Percentiles rank a stretch among this genome's conserved stretches.
phyloP scores from a whole-genome alignment of 1,140 invertebrate genomes.

The Papilio dardanus region DNA sequence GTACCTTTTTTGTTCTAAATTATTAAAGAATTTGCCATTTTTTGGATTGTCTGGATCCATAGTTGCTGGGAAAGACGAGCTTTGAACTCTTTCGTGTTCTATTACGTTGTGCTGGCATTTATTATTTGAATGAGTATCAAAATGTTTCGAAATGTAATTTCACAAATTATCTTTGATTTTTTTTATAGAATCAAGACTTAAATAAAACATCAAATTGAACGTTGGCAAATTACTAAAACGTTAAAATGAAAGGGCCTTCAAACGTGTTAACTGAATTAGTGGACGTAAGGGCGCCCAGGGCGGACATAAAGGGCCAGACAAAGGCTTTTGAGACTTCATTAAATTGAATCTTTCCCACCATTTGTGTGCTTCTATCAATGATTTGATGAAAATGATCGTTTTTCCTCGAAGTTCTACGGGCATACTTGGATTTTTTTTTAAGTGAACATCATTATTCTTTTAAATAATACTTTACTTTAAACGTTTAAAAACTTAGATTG shows the following conservation, averaged over 20 bases:
- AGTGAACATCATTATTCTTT: not conserved
- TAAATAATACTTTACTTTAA: not conserved
- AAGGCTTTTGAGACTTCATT: slow-evolving; percentile 22
- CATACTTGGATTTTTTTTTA: not conserved
- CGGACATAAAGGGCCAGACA: not conserved
- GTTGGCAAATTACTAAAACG: not conserved
- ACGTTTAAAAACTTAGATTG: too few relatives aligned
- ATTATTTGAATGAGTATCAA: not conserved
- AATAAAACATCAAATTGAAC: not conserved
- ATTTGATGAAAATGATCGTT: not conserved
- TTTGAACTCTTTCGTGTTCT: too few relatives aligned
- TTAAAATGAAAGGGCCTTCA: not conserved
- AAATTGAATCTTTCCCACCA: slow-evolving; percentile 5
- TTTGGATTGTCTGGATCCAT: not conserved
- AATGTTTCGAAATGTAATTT: not conserved
- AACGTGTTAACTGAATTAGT: slow-evolving; percentile 13
- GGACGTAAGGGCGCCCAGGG: not conserved
- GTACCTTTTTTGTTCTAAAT: not conserved
- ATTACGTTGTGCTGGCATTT: too few relatives aligned
- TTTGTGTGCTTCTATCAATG: not conserved
- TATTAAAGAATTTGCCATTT: too few relatives aligned
- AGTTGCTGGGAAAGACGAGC: too few relatives aligned
- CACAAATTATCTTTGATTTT: too few relatives aligned
- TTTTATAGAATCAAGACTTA: not conserved
- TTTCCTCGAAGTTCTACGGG: not conserved